These are phyloP conservation scores for Thereva unica DNA, from an alignment of 2,888 invertebrate species.

Conservation along the genomic window DNA sequence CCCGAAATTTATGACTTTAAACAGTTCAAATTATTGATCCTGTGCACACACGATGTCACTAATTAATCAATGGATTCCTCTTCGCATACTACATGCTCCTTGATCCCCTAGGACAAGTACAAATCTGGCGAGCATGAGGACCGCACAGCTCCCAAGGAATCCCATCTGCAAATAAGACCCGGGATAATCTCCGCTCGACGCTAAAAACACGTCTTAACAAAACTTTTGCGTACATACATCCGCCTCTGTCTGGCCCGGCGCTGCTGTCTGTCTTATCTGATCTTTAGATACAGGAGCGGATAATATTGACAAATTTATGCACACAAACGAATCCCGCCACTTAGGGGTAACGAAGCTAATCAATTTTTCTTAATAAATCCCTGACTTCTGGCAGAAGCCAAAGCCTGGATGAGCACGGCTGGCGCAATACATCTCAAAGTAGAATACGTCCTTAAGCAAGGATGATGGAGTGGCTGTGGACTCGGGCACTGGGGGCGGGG, in stretches of 20 bases:
- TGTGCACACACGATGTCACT: constrained; percentile 17
- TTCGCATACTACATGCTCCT: constrained; percentile 11
- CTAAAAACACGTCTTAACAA: constrained; percentile 36
- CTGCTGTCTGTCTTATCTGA: constrained; percentile 19
- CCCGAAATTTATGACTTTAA: constrained; percentile 34
- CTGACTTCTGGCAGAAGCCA: constrained; percentile 29
- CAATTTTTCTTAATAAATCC: constrained; percentile 43
- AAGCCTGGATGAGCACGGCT: constrained; percentile 1
- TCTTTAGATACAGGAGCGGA: constrained; percentile 34
- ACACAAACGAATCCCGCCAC: constrained; percentile 40
- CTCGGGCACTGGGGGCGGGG: not conserved
- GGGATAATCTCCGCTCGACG: constrained; percentile 31
- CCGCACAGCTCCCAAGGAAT: constrained; percentile 21
- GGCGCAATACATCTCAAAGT: constrained; percentile 20
- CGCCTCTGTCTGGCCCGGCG: constrained; percentile 26
- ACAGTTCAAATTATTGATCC: constrained; percentile 35
- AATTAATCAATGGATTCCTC: constrained; percentile 30
- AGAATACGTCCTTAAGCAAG: not conserved
- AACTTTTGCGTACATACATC: constrained; percentile 32
- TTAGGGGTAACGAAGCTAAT: constrained; percentile 42
- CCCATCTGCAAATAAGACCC: constrained; percentile 36
- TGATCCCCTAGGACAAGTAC: constrained; percentile 19
- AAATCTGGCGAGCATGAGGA: constrained; percentile 4
- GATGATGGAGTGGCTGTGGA: not conserved
- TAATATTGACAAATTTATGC: constrained; percentile 43